Conservation (phyloP, 1,140 invertebrate species). For the Homalodisca vitripennis region DNA sequence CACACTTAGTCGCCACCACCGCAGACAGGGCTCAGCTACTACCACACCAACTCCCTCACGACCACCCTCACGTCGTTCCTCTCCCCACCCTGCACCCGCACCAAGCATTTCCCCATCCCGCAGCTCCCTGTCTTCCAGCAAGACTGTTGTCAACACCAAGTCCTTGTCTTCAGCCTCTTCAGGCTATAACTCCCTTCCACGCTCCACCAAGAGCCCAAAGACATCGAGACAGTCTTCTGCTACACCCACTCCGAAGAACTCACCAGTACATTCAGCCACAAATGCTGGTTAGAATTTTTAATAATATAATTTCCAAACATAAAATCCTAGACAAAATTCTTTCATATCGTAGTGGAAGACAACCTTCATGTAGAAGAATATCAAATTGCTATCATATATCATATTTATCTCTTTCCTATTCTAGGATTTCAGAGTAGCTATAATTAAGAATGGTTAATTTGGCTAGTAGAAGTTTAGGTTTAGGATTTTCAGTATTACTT, state of each 20-base stretch:
- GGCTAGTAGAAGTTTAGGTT: too few relatives aligned
- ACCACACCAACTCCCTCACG: constrained; percentile 19
- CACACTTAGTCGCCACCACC: constrained; percentile 20
- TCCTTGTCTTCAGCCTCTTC: constrained; percentile 38
- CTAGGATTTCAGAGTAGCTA: too few relatives aligned
- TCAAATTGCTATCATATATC: too few relatives aligned
- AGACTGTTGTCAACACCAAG: constrained; percentile 34
- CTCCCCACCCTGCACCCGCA: constrained; percentile 27
- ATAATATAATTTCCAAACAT: not conserved
- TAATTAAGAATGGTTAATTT: too few relatives aligned
- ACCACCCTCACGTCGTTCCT: constrained; percentile 34
- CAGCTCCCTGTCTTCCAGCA: constrained; percentile 35
- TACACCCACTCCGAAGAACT: constrained; percentile 18
- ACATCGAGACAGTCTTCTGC: constrained; percentile 10
- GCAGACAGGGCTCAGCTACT: constrained; percentile 29
- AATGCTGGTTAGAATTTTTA: constrained; percentile 39
- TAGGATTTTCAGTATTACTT: too few relatives aligned
- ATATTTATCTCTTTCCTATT: too few relatives aligned
- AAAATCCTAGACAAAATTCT: too few relatives aligned
- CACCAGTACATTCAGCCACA: constrained; percentile 41
- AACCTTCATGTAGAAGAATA: too few relatives aligned
- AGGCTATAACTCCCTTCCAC: constrained; percentile 44
- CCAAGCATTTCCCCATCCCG: constrained; percentile 22
- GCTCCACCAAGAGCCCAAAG: constrained; percentile 36
- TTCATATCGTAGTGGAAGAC: too few relatives aligned